Base-by-base conservation (phyloP, 2,113 vertebrate species). In the Kryptolebias marmoratus region DNA sequence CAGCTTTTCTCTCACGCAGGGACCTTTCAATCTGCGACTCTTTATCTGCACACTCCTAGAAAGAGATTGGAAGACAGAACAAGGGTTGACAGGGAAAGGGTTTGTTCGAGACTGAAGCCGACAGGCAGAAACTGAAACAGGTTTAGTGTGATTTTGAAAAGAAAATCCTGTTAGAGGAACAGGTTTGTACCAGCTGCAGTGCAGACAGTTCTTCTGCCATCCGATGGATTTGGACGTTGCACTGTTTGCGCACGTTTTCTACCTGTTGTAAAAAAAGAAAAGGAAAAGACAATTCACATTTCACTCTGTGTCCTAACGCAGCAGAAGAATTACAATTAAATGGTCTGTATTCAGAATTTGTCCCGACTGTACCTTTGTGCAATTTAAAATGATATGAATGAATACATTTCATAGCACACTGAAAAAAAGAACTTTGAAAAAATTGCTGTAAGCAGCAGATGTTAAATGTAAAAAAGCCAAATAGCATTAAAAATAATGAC, bases 31-130 rank as follows among this genome's bases (percentile, higher is more conserved):
- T 91, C 92, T 95, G 96, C 55, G 77, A 78, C 80, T 95, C 94
- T 85, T 97, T 99, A 87, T 97, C 95, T 57, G 92, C 93, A 93
- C 95, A 97, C 83, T 98, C 96, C 97, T 99, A 39, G 69, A 84
- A 65, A 78, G 16, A 76, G 16, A 31, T n/a, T 18, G 18, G 68
- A 13, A 67, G n/a, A 27, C 1, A 32, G 30, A 12, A 12, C 36
- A 45, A 61, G n/a, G 58, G 12, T 45, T 61, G 58, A 61, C 36
- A 61, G 36, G 58, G 39, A 45, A 45, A 16, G 22, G n/a, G 22
- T 27, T n/a, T 18, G 39, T 27, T 44, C 18, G 11, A 44, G 39
- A 45, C 58, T 14, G 27, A 42, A 53, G 50, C 16, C 22, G 62
- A 62, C n/a, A 57, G 59, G 28, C 39, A 57, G 55, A 79, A 18